Conservation (phyloP, 2,797 vertebrate genomes). For the Anguilla pacifica region DNA sequence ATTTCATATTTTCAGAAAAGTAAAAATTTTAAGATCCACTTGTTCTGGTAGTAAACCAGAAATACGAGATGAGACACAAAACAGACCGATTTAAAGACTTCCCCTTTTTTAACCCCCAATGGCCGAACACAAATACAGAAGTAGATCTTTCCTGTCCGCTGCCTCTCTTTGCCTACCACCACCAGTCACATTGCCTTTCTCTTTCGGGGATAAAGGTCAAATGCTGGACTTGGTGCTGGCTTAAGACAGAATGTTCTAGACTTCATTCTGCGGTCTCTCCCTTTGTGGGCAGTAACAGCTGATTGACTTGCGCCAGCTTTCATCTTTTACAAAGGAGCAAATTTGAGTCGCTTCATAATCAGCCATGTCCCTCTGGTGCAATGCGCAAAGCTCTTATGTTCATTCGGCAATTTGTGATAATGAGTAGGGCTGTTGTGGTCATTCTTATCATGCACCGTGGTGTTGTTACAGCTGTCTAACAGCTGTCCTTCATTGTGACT, state of each 20-base stretch:
- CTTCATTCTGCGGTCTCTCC: background rate
- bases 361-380: background rate
- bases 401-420: background rate
- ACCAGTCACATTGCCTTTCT: background rate
- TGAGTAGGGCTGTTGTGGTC: background rate
- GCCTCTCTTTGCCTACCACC: background rate
- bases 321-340: background rate
- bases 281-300: background rate
- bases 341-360: background rate
- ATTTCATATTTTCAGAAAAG: background rate
- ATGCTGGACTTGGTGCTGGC: background rate
- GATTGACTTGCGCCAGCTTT: background rate
- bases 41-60: background rate
- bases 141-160: background rate
- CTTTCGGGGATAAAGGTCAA: background rate
- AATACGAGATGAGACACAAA: background rate
- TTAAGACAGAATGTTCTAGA: background rate
- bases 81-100: background rate
- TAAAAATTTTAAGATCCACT: background rate
- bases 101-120: background rate
- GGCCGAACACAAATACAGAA: too few species aligned
- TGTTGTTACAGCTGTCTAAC: background rate
- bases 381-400: background rate
- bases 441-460: background rate
- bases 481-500: background rate